Evolutionary conservation across 2,113 vertebrate species (phyloP), one percentile per base, ranked within the genome.

Genomic region (Rhabdomys dilectus): DNA sequence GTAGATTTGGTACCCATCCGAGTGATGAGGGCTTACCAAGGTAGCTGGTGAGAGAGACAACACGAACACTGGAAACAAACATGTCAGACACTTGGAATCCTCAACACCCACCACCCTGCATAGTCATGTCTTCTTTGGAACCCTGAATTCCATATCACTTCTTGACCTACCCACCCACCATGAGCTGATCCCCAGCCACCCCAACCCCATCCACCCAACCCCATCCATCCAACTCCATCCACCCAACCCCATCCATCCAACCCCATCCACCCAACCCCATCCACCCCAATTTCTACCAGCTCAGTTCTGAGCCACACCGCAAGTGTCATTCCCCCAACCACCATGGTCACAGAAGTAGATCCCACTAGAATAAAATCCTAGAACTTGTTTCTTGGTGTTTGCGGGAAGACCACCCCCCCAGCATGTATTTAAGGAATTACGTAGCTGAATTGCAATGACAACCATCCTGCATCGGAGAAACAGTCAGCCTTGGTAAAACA

Each of bases 51-150:
- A 56, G 10, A 22, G 77, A 2, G 31, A 12, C 1, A 10, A 0
- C 34, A 39, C 36, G 2, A 36, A 6, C 26, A 5, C 19, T 4
- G 31, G 4, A 16, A 16, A 15, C 3, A 8, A 0, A 3, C 0
- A 2, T 36, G 7, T 24, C 51, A 29, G 53, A 36, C 21, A 45
- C 5, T 16, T 5, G 26, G 22, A 45, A 22, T 22, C 53, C 76
- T 13, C 45, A 8, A 7, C 48, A 17, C 26, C 53, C 24, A 10
- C 26, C 26, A 19, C 26, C 62, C 53, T 34, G 53, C 10, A 22
- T 31, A 2, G 0, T 34, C 17, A 12, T 3, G 9, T 0, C 56
- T 26, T 3, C 13, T 34, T 34, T 36, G 13, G 45, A 60, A 45
- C 31, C 51, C 0, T 16, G 0, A 36, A 77, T 64, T 78, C 58